Conservation (phyloP, 2,888 invertebrate species). For the Tetranychus piercei region DNA sequence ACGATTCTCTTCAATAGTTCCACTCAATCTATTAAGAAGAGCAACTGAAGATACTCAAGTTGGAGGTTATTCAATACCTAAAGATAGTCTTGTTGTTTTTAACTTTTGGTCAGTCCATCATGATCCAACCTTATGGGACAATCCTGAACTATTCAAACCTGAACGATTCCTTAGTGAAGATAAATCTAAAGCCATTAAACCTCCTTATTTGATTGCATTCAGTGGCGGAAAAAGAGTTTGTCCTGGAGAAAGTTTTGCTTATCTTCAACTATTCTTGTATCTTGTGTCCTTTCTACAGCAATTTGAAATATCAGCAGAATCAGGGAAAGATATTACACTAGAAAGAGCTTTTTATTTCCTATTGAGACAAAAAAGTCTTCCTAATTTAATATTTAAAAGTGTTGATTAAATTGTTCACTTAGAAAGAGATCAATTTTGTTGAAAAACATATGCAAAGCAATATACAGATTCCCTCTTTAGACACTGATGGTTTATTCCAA, state of each 20-base stretch:
- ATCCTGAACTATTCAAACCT: conserved; percentile 14
- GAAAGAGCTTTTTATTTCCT: not conserved
- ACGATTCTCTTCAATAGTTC: not conserved
- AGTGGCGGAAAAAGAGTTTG: conserved; percentile 13
- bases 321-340: not conserved
- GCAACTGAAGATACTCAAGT: not conserved
- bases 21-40: not conserved
- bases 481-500: no score
- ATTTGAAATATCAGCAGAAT: not conserved
- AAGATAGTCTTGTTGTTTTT: conserved; percentile 4
- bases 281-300: not conserved
- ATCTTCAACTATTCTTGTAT: conserved; percentile 1
- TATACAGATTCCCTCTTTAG: no score
- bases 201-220: conserved; percentile 7
- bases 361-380: no score
- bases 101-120: not conserved
- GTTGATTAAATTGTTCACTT: no score
- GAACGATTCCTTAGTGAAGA: conserved; percentile 8
- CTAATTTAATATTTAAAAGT: no score
- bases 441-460: no score
- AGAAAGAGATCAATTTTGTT: no score
- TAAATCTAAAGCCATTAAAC: not conserved
- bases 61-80: not conserved
- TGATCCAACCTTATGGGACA: not conserved
- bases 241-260: conserved; percentile 14